These are phyloP conservation scores for Arge pagana DNA, from an alignment of 2,888 invertebrate genomes.

Conservation along the genomic window DNA sequence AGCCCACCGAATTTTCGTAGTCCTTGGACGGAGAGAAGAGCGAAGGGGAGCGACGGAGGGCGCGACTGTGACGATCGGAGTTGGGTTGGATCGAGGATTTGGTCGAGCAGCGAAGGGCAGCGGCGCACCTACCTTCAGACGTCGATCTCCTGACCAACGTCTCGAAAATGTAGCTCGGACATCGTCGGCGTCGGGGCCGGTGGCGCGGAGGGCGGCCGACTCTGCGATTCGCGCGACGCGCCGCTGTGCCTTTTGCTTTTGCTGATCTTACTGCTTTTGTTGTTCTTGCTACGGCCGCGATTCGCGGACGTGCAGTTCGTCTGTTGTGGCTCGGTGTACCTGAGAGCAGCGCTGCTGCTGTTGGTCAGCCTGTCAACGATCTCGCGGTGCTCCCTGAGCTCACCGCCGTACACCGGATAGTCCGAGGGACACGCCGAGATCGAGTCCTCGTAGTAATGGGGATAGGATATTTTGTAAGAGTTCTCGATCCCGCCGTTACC, in stretches of 20 bases:
- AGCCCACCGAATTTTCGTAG: too few relatives aligned
- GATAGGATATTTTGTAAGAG: conserved; percentile 53
- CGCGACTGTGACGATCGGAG: too few relatives aligned
- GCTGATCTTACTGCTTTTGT: conserved; percentile 16
- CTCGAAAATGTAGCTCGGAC: conserved; percentile 70
- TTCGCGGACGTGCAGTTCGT: conserved; percentile 5
- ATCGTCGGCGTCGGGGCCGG: conserved; percentile 63
- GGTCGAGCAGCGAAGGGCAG: conserved; percentile 20
- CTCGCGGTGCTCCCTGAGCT: conserved; percentile 11
- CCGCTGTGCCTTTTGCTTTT: conserved; percentile 3
- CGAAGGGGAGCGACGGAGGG: not conserved
- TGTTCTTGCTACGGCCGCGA: conserved; percentile 18
- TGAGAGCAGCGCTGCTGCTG: conserved; percentile 16
- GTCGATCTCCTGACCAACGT: conserved; percentile 70
- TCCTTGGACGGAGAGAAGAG: not conserved
- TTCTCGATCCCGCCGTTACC: conserved; percentile 21
- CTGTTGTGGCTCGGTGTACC: conserved; percentile 14
- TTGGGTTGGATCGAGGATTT: conserved; percentile 26
- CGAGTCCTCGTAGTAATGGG: conserved; percentile 54
- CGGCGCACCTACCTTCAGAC: conserved; percentile 63
- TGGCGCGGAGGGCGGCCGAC: conserved; percentile 32
- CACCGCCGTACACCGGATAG: conserved; percentile 29
- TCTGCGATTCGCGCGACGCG: conserved; percentile 17
- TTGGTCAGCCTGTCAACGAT: conserved; percentile 16
- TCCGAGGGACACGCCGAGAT: conserved; percentile 43